Base-by-base conservation (phyloP, 1,140 invertebrate genomes). In the Ylistrum balloti region DNA sequence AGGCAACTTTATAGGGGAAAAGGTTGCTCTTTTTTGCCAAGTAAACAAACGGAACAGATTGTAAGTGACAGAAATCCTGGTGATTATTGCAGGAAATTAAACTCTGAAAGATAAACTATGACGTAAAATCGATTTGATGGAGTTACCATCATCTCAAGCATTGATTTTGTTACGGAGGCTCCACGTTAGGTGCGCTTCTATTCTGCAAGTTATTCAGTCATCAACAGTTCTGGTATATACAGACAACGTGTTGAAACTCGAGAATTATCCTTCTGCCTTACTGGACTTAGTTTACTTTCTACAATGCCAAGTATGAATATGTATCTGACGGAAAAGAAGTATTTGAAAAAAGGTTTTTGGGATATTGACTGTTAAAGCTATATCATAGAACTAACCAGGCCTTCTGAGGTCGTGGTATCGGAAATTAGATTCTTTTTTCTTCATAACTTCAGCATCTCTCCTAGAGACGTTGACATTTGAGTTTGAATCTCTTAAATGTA, bases 111-210 rank as follows among this genome's bases (percentile, higher is more conserved):
- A 74, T 74, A 74, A 74, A 74, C 56, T 74, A 74, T 74, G 56
- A 74, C 56, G 56, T 74, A 74, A 74, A 74, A 74, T 74, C 56
- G 56, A 74, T 74, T 74, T 74, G 56, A 74, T 74, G 56, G 56
- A n/a, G 5, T 74, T 74, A 74, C 22, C 56, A 17, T 74, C 56
- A 74, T 74, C 56, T 74, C 5, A 28, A 74, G 22, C 56, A 74
- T 74, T 74, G 56, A 74, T 74, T 74, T 28, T 74, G n/a, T 74
- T 74, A 74, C 56, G 1, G 56, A 74, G 56, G 56, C 22, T 74
- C 5, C 10, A 17, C 10, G 41, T 45, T 17, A 45, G 41, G 20
- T 17, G 56, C 28, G 56, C 9, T 74, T n/a, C 56, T 28, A 74
- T 74, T 74, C 5, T 74, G 56, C 56, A 74, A 28, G 56, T 28